These are phyloP conservation scores for Luidia sarsii DNA, from an alignment of 53 echinoderm and acorn worm species.

Conservation along the genomic window DNA sequence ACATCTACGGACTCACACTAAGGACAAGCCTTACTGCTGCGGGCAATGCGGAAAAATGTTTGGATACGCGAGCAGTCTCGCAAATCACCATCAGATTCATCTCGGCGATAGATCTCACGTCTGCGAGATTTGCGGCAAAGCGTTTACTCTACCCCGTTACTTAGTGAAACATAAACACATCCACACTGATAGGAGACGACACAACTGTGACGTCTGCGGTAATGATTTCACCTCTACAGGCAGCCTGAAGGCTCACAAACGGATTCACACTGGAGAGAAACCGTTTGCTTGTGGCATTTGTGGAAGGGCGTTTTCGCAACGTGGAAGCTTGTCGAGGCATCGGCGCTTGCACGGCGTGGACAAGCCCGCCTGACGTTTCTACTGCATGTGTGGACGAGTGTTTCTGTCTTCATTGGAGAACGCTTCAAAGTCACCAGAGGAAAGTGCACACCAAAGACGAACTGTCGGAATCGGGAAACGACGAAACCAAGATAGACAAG, in stretches of 20 bases:
- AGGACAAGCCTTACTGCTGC: slow-evolving; percentile 14
- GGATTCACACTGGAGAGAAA: slow-evolving; percentile 12
- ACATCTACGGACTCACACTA: slow-evolving; percentile 28
- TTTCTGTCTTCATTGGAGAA: slow-evolving; percentile 8
- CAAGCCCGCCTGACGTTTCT: background rate
- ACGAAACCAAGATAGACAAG: no score
- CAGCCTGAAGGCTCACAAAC: background rate
- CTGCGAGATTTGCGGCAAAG: slow-evolving; percentile 25
- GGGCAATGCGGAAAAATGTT: slow-evolving; percentile 17
- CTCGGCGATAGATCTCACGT: background rate
- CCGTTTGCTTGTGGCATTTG: slow-evolving; percentile 17
- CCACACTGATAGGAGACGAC: slow-evolving; percentile 21
- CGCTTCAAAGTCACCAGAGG: slow-evolving; percentile 5
- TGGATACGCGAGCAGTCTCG: slow-evolving; percentile 12
- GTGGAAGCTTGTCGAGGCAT: background rate
- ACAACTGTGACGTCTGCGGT: slow-evolving; percentile 17
- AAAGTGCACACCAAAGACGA: background rate
- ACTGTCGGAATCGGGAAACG: no score
- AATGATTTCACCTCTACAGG: background rate
- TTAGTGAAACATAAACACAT: slow-evolving; percentile 20
- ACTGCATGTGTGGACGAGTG: background rate
- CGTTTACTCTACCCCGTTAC: slow-evolving; percentile 9
- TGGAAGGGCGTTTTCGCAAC: slow-evolving; percentile 5
- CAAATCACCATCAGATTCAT: slow-evolving; percentile 36
- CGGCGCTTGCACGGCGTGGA: background rate